Evolutionary conservation across 2,113 vertebrate genomes (phyloP).

Genomic region (Mormoops blainvillei): DNA sequence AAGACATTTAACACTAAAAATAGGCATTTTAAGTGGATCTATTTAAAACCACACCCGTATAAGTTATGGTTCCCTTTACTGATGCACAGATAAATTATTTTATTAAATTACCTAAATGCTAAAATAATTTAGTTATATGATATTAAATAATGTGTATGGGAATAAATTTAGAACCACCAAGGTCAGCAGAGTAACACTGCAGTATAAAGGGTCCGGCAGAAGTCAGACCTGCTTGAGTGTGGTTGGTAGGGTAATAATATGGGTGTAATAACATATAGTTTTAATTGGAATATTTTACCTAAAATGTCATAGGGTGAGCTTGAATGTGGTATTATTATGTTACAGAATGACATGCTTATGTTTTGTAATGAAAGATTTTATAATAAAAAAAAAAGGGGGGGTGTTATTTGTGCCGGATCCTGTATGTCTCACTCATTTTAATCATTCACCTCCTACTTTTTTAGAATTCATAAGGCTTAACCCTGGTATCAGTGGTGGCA

Average conservation of each 20-base stretch:
- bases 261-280: no score
- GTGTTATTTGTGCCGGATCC: no score
- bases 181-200: background rate
- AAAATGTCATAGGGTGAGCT: no score
- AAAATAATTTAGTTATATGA: constrained; percentile 5
- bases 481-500: background rate
- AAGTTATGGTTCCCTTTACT: constrained; percentile 13
- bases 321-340: no score
- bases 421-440: background rate
- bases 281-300: no score
- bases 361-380: no score
- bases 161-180: constrained; percentile 3
- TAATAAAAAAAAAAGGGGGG: no score
- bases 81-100: background rate
- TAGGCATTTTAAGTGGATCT: background rate
- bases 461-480: constrained; percentile 21
- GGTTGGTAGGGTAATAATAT: no score
- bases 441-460: background rate
- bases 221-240: no score
- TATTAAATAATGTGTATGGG: constrained; percentile 3
- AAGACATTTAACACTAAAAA: background rate
- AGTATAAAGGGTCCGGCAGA: no score
- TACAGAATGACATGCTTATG: no score
- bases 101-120: constrained; percentile 35
- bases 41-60: constrained; percentile 6